These are phyloP conservation scores for Phylloscopus trochilus DNA, from an alignment of 2,113 vertebrate genomes.

Conservation along the genomic window DNA sequence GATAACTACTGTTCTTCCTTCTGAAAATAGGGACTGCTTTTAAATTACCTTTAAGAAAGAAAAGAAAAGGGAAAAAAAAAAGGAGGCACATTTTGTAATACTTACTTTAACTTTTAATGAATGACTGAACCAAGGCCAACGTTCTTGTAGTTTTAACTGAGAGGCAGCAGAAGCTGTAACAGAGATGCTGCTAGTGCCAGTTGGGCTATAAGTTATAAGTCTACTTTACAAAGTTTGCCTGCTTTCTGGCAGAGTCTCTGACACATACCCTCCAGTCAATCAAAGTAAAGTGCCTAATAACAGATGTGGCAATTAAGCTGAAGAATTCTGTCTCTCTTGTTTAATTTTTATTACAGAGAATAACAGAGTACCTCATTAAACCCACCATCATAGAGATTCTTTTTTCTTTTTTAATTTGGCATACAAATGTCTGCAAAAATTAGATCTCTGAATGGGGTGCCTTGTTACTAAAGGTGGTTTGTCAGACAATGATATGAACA, in stretches of 20 bases:
- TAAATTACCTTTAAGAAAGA: neutral
- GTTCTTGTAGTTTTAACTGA: neutral
- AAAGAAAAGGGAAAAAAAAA: neutral
- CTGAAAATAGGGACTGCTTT: neutral
- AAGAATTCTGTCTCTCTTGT: constrained; percentile 66
- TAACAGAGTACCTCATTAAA: constrained; percentile 73
- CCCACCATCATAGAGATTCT: constrained; percentile 14
- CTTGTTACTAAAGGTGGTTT: constrained; percentile 35
- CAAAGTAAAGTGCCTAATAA: constrained; percentile 71
- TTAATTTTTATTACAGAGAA: constrained; percentile 65
- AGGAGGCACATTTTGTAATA: neutral
- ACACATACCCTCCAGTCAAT: constrained; percentile 76
- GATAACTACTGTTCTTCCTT: neutral
- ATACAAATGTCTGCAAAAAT: constrained; percentile 34
- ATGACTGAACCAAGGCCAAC: neutral
- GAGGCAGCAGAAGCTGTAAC: neutral
- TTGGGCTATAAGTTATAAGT: constrained; percentile 39
- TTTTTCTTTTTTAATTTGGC: constrained; percentile 44
- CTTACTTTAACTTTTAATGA: neutral
- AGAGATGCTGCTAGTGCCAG: constrained; percentile 31
- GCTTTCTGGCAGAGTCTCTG: constrained; percentile 65
- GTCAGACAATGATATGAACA: neutral
- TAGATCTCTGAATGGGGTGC: neutral
- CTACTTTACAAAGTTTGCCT: constrained; percentile 45
- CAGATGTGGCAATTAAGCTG: constrained; percentile 77